Evolutionary conservation across 2,113 vertebrate species (phyloP), one percentile per base, ranked within the genome.

Genomic region (Dascyllus trimaculatus): DNA sequence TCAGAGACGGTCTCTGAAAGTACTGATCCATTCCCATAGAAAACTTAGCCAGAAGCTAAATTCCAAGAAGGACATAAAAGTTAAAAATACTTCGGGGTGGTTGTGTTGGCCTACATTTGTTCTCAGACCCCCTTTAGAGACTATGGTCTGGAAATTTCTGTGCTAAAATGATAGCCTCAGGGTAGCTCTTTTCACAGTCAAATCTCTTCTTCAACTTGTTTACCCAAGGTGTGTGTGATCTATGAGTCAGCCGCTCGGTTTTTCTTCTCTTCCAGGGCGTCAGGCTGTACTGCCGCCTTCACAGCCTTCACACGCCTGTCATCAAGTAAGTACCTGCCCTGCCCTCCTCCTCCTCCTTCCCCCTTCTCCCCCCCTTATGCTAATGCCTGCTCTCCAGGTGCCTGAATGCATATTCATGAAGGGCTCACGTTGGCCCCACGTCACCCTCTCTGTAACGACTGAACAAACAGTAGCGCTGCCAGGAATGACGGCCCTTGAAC

Each of bases 251-350:
- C 26, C 5, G 45, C 69, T 83, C n/a, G 10, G 15, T 58, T 82
- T 71, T 63, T 86, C 62, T 74, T 92, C 64, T 88, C 54, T 83
- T 92, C 80, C 73, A 99, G 98, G 98, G 98, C 24, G 96, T 99
- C 84, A 95, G 98, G 81, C 95, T 99, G 29, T 99, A 99, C 93
- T 99, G 97, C 90, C 96, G 98, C 32, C 95, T 99, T 2, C 98
- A 99, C 91, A 96, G 97, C 93, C 96, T 99, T 14, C 96, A 97
- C 78, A 95, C 91, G 49, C 98, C 97, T 1, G 95, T 99, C 74
- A 95, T 99, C 91, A 99, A 99, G 98, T 99, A 94, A 97, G 98
- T 96, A 84, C 89, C 81, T 87, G 73, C 70, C 73, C 61, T 52
- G 9, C 22, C 43, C 78, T 35, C 56, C 60, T 9, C 35, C 17